These are phyloP conservation scores for Gymnopithys bicolor DNA, from an alignment of 2,797 vertebrate genomes.

Conservation along the genomic window DNA sequence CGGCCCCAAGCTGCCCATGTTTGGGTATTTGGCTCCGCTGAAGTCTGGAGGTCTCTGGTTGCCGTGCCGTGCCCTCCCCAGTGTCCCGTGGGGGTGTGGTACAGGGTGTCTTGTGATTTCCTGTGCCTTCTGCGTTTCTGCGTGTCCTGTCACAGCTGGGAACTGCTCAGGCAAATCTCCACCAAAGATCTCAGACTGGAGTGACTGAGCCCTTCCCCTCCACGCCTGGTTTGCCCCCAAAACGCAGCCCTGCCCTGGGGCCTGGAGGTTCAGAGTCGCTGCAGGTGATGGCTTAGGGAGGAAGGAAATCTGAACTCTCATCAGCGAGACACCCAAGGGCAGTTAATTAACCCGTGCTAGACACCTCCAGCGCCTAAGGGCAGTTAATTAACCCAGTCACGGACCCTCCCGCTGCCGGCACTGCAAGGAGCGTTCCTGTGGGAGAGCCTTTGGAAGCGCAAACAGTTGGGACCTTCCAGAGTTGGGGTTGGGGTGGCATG, in stretches of 20 bases:
- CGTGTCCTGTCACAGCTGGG: fast-evolving
- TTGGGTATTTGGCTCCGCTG: background rate
- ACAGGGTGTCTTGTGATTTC: background rate
- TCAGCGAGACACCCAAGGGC: background rate
- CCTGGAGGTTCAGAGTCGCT: fast-evolving
- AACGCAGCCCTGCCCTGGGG: background rate
- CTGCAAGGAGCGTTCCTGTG: fast-evolving
- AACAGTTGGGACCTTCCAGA: background rate
- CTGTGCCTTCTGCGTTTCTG: background rate
- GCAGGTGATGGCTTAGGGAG: background rate
- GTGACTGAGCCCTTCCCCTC: background rate
- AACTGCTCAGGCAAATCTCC: background rate
- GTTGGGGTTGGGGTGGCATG: background rate
- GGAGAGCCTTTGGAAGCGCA: background rate
- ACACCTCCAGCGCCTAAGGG: background rate
- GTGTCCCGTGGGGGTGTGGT: background rate
- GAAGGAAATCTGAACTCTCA: background rate
- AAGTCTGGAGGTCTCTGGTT: background rate
- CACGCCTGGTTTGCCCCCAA: background rate
- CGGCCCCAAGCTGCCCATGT: background rate
- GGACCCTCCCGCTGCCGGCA: background rate
- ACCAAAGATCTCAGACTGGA: background rate
- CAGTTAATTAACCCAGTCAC: background rate
- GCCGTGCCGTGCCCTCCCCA: background rate
- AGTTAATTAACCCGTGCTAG: background rate